Percentiles rank a stretch among this genome's conserved stretches.
These are phyloP conservation scores for Drosophila testacea DNA, from an alignment of 2,888 invertebrate species.

Conservation along the genomic window DNA sequence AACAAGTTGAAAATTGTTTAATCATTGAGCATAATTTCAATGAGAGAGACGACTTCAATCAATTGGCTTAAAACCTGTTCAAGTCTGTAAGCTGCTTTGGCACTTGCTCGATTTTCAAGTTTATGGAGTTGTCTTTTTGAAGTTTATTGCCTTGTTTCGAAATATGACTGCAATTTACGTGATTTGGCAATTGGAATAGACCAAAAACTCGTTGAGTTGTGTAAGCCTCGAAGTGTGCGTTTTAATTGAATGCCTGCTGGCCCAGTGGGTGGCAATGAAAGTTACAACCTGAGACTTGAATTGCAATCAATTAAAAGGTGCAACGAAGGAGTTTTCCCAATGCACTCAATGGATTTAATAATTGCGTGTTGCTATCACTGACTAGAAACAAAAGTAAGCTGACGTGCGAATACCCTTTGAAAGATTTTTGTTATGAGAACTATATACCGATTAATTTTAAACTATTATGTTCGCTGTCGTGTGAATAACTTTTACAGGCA, in stretches of 20 bases:
- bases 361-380: neutral
- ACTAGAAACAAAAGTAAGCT: neutral
- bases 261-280: conserved; percentile 53
- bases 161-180: conserved; percentile 67
- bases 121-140: conserved; percentile 46
- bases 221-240: conserved; percentile 19
- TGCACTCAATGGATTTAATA: neutral
- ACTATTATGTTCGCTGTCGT: too few relatives aligned
- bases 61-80: conserved; percentile 53
- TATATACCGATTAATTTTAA: too few relatives aligned
- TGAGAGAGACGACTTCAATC: conserved; percentile 42
- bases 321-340: neutral
- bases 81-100: conserved; percentile 47
- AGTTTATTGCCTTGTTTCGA: conserved; percentile 62
- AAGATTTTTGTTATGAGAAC: too few relatives aligned
- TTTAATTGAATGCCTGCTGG: conserved; percentile 44
- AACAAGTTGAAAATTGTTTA: conserved; percentile 69
- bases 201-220: conserved; percentile 34
- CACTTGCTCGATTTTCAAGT: conserved; percentile 66
- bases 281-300: conserved; percentile 21
- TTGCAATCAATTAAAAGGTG: conserved; percentile 20
- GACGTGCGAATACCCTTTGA: neutral
- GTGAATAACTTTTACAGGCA: too few relatives aligned
- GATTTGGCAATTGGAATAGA: conserved; percentile 56
- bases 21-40: conserved; percentile 77